A percentile compares a stretch with the other conserved stretches of the same genome.
Conservation (phyloP, 2,113 vertebrate species). For the Myotis lucifugus region DNA sequence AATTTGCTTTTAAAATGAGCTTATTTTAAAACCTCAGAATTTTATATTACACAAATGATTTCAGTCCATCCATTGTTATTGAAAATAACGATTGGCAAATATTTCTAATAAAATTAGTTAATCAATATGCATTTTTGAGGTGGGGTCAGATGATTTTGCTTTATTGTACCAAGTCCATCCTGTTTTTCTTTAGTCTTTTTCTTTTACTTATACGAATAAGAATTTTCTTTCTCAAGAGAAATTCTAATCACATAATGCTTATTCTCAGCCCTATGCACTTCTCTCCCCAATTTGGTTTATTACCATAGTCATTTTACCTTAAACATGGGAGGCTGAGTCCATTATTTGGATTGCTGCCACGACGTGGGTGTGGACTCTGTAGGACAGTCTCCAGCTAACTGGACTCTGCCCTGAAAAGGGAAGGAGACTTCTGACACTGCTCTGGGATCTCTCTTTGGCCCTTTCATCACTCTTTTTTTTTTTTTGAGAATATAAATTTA, state of each 20-base stretch:
- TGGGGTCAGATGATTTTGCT: not conserved
- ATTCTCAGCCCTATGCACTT: not conserved
- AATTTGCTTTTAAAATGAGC: not conserved
- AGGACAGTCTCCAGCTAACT: not conserved
- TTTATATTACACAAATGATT: not conserved
- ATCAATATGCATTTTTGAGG: not conserved
- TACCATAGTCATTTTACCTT: not conserved
- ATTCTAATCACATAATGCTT: not conserved
- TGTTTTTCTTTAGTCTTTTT: not conserved
- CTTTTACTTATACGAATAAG: not conserved
- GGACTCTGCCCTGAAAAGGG: not conserved
- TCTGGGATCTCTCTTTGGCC: not conserved
- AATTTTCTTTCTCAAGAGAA: constrained; percentile 16
- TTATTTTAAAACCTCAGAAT: not conserved
- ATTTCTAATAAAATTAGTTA: not conserved
- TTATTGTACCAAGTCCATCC: not conserved
- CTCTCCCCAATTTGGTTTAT: not conserved
- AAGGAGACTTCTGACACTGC: not conserved
- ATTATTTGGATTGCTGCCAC: not conserved
- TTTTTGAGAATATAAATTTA: not conserved
- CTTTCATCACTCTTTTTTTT: not conserved
- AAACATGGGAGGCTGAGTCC: not conserved
- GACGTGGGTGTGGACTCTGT: not conserved
- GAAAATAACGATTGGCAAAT: not conserved
- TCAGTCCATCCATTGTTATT: not conserved